Percentiles rank a stretch among this genome's conserved stretches.
Evolutionary conservation across 2,113 vertebrate genomes (phyloP).

Genomic region (Uria lomvia): DNA sequence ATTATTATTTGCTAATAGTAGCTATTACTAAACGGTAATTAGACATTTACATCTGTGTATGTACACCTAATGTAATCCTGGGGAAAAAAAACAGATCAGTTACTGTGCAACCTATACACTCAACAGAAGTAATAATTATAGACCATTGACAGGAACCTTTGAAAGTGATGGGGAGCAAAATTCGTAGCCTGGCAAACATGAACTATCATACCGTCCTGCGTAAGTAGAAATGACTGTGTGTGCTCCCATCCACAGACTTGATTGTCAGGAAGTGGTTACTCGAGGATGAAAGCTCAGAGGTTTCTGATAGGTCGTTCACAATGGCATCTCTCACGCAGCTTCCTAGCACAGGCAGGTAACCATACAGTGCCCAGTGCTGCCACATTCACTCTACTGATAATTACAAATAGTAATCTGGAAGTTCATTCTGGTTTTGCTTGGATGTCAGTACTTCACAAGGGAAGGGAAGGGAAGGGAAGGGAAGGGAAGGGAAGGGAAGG

Average conservation of each 20-base stretch:
- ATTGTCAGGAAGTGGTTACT: background rate
- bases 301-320: background rate
- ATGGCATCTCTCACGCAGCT: background rate
- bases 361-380: background rate
- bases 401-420: background rate
- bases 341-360: background rate
- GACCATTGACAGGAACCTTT: background rate
- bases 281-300: background rate
- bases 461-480: background rate
- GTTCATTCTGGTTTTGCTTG: background rate
- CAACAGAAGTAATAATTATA: background rate
- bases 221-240: background rate
- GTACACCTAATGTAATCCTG: background rate
- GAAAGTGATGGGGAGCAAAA: background rate
- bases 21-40: background rate
- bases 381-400: background rate
- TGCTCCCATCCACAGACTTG: accelerated
- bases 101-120: background rate
- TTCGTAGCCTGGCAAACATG: background rate
- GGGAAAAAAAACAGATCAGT: background rate
- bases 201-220: background rate
- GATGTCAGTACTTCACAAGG: background rate
- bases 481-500: background rate
- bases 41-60: background rate
- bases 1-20: background rate